Percentiles rank a stretch among this genome's conserved stretches.
Evolutionary conservation across 2,113 vertebrate species (phyloP).

Genomic region (Dolichallabes microphthalmus): DNA sequence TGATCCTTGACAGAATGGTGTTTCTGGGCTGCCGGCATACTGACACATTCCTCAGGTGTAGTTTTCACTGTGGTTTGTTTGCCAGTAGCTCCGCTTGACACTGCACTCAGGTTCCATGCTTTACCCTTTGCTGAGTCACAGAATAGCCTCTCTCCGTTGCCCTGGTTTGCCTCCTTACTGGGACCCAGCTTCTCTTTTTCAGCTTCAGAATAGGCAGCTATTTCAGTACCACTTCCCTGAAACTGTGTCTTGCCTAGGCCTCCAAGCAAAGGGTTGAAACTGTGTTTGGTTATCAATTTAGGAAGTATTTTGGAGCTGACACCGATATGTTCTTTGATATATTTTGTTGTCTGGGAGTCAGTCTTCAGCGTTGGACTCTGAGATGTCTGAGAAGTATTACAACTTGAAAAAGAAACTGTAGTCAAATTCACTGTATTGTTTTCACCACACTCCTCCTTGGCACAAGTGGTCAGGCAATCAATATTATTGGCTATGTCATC

Average conservation of each 20-base stretch:
- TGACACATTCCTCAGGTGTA: constrained; percentile 44
- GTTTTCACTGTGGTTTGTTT: constrained; percentile 41
- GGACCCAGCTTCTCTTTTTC: constrained; percentile 44
- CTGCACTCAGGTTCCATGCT: constrained; percentile 44
- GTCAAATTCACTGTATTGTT: constrained; percentile 3
- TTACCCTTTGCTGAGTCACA: constrained; percentile 54
- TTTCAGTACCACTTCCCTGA: constrained; percentile 46
- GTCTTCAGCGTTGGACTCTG: constrained; percentile 53
- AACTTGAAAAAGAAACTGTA: constrained; percentile 53
- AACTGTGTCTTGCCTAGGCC: constrained; percentile 14
- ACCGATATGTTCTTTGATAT: constrained; percentile 30
- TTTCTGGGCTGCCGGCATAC: constrained; percentile 42
- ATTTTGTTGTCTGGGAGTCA: constrained; percentile 15
- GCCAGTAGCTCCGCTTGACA: constrained; percentile 36
- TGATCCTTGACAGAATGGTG: constrained; percentile 45
- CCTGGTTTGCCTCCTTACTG: constrained; percentile 38
- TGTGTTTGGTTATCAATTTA: constrained; percentile 43
- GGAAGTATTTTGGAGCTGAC: constrained; percentile 40
- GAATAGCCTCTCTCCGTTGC: constrained; percentile 38
- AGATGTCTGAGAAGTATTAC: constrained; percentile 52
- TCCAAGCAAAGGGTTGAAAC: constrained; percentile 35
- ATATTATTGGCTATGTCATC: constrained; percentile 20
- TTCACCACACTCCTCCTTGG: constrained; percentile 46
- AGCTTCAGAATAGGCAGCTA: constrained; percentile 31
- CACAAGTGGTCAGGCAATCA: constrained; percentile 24